phyloP scores from a whole-genome alignment of 2,888 invertebrate genomes.

The Cremastinae sp. region DNA sequence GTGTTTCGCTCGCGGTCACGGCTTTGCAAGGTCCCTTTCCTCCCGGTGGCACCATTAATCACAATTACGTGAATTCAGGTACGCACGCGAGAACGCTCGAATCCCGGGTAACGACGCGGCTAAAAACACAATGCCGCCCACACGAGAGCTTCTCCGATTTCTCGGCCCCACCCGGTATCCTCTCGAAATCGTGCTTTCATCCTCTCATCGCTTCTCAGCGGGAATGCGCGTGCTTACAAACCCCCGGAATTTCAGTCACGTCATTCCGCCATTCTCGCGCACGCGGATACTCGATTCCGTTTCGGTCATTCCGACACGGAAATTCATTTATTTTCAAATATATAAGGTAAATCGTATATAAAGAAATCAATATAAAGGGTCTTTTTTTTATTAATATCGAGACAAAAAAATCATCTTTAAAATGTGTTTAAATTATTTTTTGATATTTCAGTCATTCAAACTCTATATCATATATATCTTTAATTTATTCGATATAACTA shows the following conservation, averaged over 20 bases:
- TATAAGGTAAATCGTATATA: no score
- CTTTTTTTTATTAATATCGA: no score
- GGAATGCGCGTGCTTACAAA: slow-evolving; percentile 53
- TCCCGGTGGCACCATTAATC: slow-evolving; percentile 73
- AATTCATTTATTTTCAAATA: no score
- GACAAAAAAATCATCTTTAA: no score
- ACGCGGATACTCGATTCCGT: not conserved
- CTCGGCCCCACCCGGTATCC: slow-evolving; percentile 18
- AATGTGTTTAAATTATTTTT: no score
- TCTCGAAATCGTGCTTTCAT: slow-evolving; percentile 30
- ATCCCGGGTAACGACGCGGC: slow-evolving; percentile 62
- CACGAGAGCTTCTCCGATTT: slow-evolving; percentile 42
- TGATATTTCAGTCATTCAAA: no score
- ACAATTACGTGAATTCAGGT: slow-evolving; percentile 78
- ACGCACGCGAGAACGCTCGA: slow-evolving; percentile 55
- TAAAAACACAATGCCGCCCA: slow-evolving; percentile 71
- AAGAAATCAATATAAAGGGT: no score
- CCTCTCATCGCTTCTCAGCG: slow-evolving; percentile 67
- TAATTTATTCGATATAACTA: no score
- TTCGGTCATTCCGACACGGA: no score
- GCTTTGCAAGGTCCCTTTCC: slow-evolving; percentile 62
- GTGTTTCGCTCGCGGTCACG: slow-evolving; percentile 65
- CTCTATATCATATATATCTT: no score
- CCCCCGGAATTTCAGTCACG: slow-evolving; percentile 49
- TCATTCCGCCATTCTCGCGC: slow-evolving; percentile 23